These are phyloP conservation scores for Aurelia sp. DNA, from an alignment of 30 jellyfish, hydroid and myxozoan species.

Conservation along the genomic window DNA sequence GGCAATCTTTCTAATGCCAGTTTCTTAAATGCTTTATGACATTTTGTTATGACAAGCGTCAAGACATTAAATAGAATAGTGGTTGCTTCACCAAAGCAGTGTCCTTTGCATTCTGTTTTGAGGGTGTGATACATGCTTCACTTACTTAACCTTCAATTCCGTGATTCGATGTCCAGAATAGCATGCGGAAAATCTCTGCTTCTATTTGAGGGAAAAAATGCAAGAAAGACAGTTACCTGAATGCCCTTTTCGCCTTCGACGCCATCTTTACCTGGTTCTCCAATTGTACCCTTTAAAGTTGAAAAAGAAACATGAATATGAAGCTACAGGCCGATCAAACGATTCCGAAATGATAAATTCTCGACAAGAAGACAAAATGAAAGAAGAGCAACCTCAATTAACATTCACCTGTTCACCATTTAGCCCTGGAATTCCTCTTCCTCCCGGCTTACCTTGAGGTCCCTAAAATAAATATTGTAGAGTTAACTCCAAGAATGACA, in stretches of 20 bases:
- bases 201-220: not conserved
- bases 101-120: not conserved
- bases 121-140: too few species aligned
- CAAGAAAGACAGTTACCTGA: slow-evolving; percentile 1
- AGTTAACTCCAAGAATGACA: not conserved
- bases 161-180: not conserved
- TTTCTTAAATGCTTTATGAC: too few species aligned
- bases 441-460: slow-evolving; percentile 66
- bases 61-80: too few species aligned
- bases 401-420: slow-evolving; percentile 36
- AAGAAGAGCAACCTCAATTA: not conserved
- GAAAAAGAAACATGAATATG: too few species aligned
- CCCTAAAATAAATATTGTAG: slow-evolving; percentile 43
- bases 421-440: slow-evolving; percentile 63
- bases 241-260: slow-evolving; percentile 62
- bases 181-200: not conserved
- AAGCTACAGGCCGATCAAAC: too few species aligned
- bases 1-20: too few species aligned
- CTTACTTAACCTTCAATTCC: too few species aligned
- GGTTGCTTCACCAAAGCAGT: too few species aligned
- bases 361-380: too few species aligned
- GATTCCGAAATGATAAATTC: too few species aligned
- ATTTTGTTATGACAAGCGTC: too few species aligned
- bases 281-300: not conserved
- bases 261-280: slow-evolving; percentile 55